Conservation (phyloP, 2,888 invertebrate genomes). For the Acanthosepion esculentum region DNA sequence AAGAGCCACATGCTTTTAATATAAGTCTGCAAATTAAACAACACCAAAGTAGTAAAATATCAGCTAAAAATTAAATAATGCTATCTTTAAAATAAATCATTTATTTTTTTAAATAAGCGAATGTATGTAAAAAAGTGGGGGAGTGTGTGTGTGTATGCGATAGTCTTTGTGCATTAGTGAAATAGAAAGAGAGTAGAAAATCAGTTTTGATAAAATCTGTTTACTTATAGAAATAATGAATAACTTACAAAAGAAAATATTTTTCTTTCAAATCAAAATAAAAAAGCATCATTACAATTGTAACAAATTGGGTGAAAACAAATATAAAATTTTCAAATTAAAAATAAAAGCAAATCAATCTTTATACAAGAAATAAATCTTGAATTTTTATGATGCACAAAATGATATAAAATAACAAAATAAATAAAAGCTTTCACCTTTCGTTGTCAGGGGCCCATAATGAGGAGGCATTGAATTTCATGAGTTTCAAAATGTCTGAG, state of each 20-base stretch:
- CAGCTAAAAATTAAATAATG: neutral
- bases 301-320: neutral
- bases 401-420: neutral
- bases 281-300: neutral
- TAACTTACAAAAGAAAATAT: neutral
- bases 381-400: neutral
- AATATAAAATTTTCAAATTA: neutral
- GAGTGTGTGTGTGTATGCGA: neutral
- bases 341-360: neutral
- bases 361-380: conserved; percentile 11
- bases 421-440: neutral
- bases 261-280: neutral
- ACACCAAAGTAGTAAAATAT: neutral
- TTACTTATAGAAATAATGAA: neutral
- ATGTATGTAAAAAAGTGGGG: too few relatives aligned
- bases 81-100: neutral
- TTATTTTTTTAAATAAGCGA: neutral
- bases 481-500: neutral
- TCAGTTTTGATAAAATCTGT: neutral
- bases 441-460: neutral
- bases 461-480: neutral
- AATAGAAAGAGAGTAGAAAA: neutral
- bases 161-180: too few relatives aligned
- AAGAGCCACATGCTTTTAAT: too few relatives aligned
- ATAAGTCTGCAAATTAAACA: neutral